Base-by-base conservation (phyloP, 2,113 vertebrate genomes). In the Sylvia atricapilla region DNA sequence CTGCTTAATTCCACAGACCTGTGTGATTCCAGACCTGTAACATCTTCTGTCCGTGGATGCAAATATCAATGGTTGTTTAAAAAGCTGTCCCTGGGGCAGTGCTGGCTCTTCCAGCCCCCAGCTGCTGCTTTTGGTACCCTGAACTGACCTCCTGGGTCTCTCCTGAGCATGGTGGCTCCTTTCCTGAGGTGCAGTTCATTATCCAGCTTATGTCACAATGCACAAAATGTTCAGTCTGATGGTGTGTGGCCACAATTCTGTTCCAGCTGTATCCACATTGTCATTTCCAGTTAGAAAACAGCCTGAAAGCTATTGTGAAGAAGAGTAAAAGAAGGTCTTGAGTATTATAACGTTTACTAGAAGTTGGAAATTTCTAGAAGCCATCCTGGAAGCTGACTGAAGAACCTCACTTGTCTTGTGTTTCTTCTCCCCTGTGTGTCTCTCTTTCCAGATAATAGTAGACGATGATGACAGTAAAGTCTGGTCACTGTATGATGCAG, bases 391-490 rank as follows among this genome's bases (percentile, higher is more conserved):
- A 94, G 27, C n/a, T 79, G 77, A 21, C 47, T 68, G 68, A 67
- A 64, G 43, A 87, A 44, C 8, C 66, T 91, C 10, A 49, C 60
- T 56, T 90, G 7, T 46, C 53, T 41, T 60, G 27, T 87, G 50
- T 83, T 79, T 68, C 41, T 66, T 55, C 19, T 39, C 4, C 22
- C 41, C 17, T 12, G 22, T 2, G 1, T 79, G 25, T 22, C 24
- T 74, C 41, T 94, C 25, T 62, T 75, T 95, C 21, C 95, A 99
- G 99, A 99, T 99, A 62, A 99, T 99, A 25, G 99, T 99, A 27
- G 99, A 99, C 5, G 99, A 99, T 46, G 99, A 99, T 1, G 99
- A 99, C 98, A 99, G 99, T 81, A 99, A 99, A 96, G 98, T 99
- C 63, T 99, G 99, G 99, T 99, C 99, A 0, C 97, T 99, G 74